Evolutionary conservation across 37 sponge, comb jelly and placozoan species (phyloP), one percentile per base, ranked within the genome.

Genomic region (Cliona cf. orientalis): DNA sequence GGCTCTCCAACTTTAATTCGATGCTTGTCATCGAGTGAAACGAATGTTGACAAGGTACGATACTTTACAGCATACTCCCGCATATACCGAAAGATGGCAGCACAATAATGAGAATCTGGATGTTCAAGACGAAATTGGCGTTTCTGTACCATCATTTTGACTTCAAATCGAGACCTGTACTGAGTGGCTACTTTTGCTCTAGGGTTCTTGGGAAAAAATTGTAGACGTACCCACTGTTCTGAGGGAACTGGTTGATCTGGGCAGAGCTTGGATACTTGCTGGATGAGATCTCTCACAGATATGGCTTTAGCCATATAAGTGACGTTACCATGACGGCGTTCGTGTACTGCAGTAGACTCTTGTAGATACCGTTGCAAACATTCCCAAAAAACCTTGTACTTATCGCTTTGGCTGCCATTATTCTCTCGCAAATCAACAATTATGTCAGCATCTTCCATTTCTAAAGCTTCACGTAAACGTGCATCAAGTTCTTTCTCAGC

Each of bases 1-100:
- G 85, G 85, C 69, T 84, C 85, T 5, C 85, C 78, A 32, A 84
- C 69, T 53, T 84, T 84, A 21, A 76, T 42, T 49, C 33, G 32
- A 43, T 84, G 85, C 78, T 84, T 84, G 69, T 84, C 78, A 68
- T 81, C 72, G 41, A 69, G 40, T 6, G 58, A 71, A 9, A 49
- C 9, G 14, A 49, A 49, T 9, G 14, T 9, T 49, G 53, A 49
- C 14, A 14, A 49, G 9, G 9, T 14, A 9, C 53, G 53, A 49
- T 19, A 49, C 53, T 19, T 41, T 4, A 78, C 12, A 64, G 79
- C 79, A 78, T 40, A 80, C 59, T 80, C 80, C 37, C 80, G 28
- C 55, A 80, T 28, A 61, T 80, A 80, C 14, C 80, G 68, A 40
- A 80, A 80, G 7, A 69, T 23, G 7, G 80, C 80, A 66, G 80